phyloP scores from a whole-genome alignment of 2,797 vertebrate species.

The Galaxias olidus region DNA sequence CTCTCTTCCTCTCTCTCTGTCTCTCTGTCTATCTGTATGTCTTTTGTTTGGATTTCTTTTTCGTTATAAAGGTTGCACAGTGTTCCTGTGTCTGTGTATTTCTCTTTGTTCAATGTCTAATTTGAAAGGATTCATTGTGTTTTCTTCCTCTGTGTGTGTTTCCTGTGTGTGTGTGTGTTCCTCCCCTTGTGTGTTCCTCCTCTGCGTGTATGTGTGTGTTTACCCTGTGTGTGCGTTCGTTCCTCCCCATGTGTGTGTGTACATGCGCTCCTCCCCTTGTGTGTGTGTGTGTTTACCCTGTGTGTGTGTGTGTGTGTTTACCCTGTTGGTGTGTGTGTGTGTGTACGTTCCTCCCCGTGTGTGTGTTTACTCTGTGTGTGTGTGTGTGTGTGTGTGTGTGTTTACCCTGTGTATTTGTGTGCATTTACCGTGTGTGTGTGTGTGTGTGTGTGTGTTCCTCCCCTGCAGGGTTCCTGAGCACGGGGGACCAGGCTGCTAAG shows the following conservation, averaged over 20 bases:
- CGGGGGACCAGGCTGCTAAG: constrained; percentile 94
- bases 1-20: neutral
- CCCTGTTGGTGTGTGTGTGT: too few relatives aligned
- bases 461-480: constrained; percentile 89
- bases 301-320: constrained; percentile 7
- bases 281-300: constrained; percentile 34
- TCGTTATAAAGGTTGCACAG: constrained; percentile 46
- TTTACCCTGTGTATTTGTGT: too few relatives aligned
- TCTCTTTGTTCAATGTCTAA: neutral
- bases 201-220: constrained; percentile 17
- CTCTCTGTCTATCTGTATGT: neutral
- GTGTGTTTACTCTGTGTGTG: neutral
- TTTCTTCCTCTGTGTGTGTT: neutral
- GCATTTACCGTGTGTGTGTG: constrained; percentile 1
- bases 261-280: constrained; percentile 32
- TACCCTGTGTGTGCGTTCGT: constrained; percentile 35
- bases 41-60: constrained; percentile 33
- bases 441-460: constrained; percentile 39
- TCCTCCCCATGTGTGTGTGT: constrained; percentile 37
- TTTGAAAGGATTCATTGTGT: too few relatives aligned
- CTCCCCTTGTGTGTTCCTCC: constrained; percentile 38
- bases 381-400: constrained; percentile 6
- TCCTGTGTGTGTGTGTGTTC: constrained; percentile 9
- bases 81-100: neutral
- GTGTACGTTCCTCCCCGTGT: too few relatives aligned